Percentiles rank a stretch among this genome's conserved stretches.
Conservation (phyloP, 2,797 vertebrate genomes). For the Cossypha caffra region DNA sequence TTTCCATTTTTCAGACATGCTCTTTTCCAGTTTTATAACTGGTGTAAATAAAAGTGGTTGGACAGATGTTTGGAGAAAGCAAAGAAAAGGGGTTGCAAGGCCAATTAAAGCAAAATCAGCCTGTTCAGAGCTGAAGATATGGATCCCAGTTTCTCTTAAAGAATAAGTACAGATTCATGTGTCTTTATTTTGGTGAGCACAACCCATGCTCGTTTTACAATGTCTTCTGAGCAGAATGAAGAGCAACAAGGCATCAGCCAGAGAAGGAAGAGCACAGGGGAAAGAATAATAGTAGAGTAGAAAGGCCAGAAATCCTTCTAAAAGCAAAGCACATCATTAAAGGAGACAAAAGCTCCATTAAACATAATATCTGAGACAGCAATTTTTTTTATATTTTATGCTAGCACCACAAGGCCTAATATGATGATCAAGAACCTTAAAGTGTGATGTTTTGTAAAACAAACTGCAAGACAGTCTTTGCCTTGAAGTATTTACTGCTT, state of each 20-base stretch:
- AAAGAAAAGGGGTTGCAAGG: not conserved
- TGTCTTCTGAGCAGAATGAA: not conserved
- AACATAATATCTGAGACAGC: not conserved
- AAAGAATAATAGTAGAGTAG: not conserved
- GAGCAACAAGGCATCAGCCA: rapidly evolving
- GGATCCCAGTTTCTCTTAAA: not conserved
- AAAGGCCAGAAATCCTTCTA: not conserved
- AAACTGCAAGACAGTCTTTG: not conserved
- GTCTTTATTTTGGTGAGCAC: not conserved
- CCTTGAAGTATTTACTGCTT: not conserved
- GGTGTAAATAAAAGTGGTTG: not conserved
- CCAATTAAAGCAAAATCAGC: not conserved
- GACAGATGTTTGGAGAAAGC: not conserved
- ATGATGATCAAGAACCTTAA: not conserved
- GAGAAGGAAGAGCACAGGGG: not conserved
- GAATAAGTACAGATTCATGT: not conserved
- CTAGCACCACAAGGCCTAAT: rapidly evolving
- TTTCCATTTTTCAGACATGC: constrained; percentile 38
- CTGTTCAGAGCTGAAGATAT: not conserved
- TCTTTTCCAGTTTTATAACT: not conserved
- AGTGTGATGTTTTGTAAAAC: not conserved
- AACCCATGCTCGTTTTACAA: not conserved
- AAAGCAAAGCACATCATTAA: not conserved
- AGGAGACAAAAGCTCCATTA: not conserved
- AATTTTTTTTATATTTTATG: not conserved